These are phyloP conservation scores for Coecobrya sp. DNA, from an alignment of 2,888 invertebrate species.

Conservation along the genomic window DNA sequence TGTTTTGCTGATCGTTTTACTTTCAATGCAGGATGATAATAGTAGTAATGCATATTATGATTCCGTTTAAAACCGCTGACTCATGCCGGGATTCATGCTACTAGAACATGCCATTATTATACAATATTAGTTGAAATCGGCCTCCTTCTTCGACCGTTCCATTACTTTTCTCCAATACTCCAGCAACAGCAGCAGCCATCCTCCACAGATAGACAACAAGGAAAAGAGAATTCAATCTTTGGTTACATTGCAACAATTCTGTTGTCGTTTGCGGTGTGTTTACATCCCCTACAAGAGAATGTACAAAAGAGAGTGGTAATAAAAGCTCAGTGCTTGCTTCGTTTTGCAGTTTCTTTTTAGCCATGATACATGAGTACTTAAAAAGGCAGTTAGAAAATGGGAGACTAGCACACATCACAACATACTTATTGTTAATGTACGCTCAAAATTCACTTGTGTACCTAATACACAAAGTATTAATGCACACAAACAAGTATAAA, in stretches of 20 bases:
- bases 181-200: background rate
- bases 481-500: slow-evolving; percentile 7
- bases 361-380: slow-evolving; percentile 65
- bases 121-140: slow-evolving; percentile 33
- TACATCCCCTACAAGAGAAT: background rate
- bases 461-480: slow-evolving; percentile 20
- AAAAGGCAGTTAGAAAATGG: slow-evolving; percentile 19
- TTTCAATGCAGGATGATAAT: slow-evolving; percentile 7
- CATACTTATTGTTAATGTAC: slow-evolving; percentile 13
- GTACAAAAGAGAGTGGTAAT: background rate
- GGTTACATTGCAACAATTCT: background rate
- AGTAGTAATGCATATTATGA: slow-evolving; percentile 34
- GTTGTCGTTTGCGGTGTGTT: background rate
- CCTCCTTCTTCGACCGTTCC: slow-evolving; percentile 28
- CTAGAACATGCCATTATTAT: slow-evolving; percentile 28
- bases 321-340: slow-evolving; percentile 41
- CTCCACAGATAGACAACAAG: background rate
- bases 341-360: slow-evolving; percentile 54
- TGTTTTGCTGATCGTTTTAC: slow-evolving; percentile 50
- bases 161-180: slow-evolving; percentile 30
- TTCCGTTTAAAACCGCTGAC: slow-evolving; percentile 73
- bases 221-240: background rate
- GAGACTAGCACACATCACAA: background rate
- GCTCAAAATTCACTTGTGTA: slow-evolving; percentile 22
- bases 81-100: slow-evolving; percentile 63